Conservation (phyloP, 2,888 invertebrate species). For the Adineta ricciae region DNA sequence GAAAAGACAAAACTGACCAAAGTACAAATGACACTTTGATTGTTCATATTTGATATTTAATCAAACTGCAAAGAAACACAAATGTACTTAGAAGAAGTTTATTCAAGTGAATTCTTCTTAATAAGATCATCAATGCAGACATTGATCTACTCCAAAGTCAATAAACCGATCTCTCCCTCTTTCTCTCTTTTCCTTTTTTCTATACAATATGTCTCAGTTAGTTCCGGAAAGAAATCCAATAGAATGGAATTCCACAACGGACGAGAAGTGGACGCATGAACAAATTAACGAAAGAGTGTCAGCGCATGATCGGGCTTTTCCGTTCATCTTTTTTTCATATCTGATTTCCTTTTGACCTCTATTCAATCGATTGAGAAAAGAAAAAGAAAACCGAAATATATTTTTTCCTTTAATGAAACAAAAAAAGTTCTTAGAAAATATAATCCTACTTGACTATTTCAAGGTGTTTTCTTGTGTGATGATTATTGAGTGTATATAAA, state of each 20-base stretch:
- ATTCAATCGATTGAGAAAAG: neutral
- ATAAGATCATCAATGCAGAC: neutral
- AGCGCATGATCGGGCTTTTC: neutral
- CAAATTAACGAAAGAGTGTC: slow-evolving; percentile 12
- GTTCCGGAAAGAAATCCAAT: slow-evolving; percentile 10
- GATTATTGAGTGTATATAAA: slow-evolving; percentile 7
- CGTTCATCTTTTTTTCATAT: neutral
- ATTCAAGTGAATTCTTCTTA: neutral
- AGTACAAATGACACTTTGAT: neutral
- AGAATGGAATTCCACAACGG: neutral
- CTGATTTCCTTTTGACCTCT: neutral
- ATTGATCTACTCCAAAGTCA: slow-evolving; percentile 9
- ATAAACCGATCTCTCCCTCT: neutral
- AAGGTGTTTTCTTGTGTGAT: neutral
- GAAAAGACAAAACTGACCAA: too few species aligned
- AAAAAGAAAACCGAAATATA: too few species aligned
- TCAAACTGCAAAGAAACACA: neutral
- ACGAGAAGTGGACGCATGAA: neutral
- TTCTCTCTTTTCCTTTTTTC: neutral
- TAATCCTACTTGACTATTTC: neutral
- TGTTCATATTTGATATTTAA: slow-evolving; percentile 2
- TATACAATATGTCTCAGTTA: neutral
- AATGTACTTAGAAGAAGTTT: neutral
- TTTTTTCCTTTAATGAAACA: neutral
- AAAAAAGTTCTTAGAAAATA: neutral